These are phyloP conservation scores for Steatocranus sp. DNA, from an alignment of 2,797 vertebrate species.

Conservation along the genomic window DNA sequence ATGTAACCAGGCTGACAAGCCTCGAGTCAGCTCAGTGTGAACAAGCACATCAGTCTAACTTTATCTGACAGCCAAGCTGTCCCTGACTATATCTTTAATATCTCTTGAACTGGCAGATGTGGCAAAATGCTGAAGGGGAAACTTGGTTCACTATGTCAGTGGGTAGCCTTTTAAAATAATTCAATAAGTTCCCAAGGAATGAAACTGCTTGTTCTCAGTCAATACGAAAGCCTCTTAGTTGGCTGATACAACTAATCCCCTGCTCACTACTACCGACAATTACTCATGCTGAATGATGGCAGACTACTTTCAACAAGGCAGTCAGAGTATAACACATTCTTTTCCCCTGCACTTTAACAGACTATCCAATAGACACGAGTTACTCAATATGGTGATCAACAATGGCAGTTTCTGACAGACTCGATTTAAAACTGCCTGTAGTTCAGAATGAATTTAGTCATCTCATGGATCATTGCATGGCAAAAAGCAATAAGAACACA, in stretches of 20 bases:
- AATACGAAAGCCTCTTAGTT: constrained; percentile 30
- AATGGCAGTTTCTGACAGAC: background rate
- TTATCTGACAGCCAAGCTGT: background rate
- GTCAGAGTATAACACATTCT: background rate
- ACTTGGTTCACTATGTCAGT: constrained; percentile 48
- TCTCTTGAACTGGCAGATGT: constrained; percentile 12
- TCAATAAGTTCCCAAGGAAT: constrained; percentile 7
- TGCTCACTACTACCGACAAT: background rate
- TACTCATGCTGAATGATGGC: background rate
- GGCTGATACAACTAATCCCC: constrained; percentile 14
- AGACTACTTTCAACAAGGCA: background rate
- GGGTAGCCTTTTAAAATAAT: constrained; percentile 22
- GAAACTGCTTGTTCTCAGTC: constrained; percentile 17
- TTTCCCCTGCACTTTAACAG: background rate
- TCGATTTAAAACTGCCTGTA: background rate
- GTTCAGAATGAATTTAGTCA: background rate
- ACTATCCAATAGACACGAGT: background rate
- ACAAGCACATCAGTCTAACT: background rate
- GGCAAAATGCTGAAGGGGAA: background rate
- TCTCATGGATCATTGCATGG: background rate
- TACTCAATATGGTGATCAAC: background rate
- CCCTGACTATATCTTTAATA: background rate
- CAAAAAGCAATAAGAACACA: background rate
- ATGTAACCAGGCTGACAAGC: background rate
- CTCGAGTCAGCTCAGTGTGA: background rate